phyloP scores from a whole-genome alignment of 2,888 invertebrate genomes.

The Tipula helvola region DNA sequence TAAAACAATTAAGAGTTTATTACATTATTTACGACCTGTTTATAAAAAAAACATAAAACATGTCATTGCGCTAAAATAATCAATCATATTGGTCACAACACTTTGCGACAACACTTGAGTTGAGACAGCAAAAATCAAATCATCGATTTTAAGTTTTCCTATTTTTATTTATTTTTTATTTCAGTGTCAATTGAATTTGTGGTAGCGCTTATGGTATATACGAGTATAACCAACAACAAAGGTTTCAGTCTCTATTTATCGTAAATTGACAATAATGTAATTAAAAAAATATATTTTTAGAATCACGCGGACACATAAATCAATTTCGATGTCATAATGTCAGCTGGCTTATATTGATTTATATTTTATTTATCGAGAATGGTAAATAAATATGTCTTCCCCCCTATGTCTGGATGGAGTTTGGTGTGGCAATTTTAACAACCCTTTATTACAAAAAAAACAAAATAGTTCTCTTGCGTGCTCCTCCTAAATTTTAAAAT shows the following conservation, averaged over 20 bases:
- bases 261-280: neutral
- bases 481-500: neutral
- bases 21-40: no score
- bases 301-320: neutral
- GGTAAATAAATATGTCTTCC: no score
- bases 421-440: neutral
- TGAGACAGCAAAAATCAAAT: neutral
- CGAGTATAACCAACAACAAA: neutral
- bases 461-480: neutral
- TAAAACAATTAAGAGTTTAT: no score
- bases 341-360: no score
- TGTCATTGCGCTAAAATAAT: neutral
- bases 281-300: neutral
- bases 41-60: no score
- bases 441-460: neutral
- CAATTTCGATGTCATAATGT: neutral
- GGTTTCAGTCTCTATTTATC: neutral
- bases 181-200: neutral
- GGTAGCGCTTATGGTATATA: neutral
- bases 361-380: no score
- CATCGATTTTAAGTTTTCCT: neutral
- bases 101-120: neutral
- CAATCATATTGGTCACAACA: neutral
- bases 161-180: neutral
- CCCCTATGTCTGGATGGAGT: neutral